Evolutionary conservation across 2,888 invertebrate species (phyloP).

Genomic region (Meandrusa payeni): DNA sequence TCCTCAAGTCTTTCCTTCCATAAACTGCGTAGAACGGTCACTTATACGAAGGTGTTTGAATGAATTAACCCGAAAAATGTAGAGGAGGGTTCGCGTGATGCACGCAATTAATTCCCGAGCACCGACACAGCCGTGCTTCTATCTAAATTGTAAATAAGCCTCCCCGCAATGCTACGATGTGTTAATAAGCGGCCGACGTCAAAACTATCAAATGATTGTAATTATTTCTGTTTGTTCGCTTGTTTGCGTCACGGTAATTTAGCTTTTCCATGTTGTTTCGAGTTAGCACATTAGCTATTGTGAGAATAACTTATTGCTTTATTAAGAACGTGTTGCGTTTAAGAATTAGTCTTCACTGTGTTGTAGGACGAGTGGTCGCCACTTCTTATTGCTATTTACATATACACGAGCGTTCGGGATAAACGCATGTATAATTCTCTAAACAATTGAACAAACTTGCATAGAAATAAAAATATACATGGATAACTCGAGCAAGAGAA

Average conservation of each 20-base stretch:
- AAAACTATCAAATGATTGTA: constrained; percentile 26
- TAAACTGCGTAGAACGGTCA: constrained; percentile 2
- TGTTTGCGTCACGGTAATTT: constrained; percentile 13
- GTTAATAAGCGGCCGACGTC: constrained; percentile 35
- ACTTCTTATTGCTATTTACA: too few relatives aligned
- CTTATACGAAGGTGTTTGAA: constrained; percentile 11
- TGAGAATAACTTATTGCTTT: constrained; percentile 7
- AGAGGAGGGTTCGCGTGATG: constrained; percentile 49
- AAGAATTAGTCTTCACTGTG: not conserved
- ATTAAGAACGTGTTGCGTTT: not conserved
- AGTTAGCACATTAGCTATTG: not conserved
- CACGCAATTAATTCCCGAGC: constrained; percentile 53
- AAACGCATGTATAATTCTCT: too few relatives aligned
- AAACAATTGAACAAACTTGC: too few relatives aligned
- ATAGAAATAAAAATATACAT: too few relatives aligned
- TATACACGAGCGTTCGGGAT: too few relatives aligned
- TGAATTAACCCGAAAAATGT: constrained; percentile 20
- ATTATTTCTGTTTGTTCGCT: constrained; percentile 27
- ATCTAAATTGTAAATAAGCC: constrained; percentile 39
- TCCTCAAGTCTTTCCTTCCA: constrained; percentile 5
- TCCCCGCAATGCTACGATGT: constrained; percentile 30
- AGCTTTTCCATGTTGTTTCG: not conserved
- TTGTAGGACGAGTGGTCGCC: too few relatives aligned
- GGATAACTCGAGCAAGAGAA: too few relatives aligned
- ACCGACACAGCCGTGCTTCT: constrained; percentile 31